Evolutionary conservation across 2,113 vertebrate species (phyloP).

Genomic region (Cheilinus undulatus): DNA sequence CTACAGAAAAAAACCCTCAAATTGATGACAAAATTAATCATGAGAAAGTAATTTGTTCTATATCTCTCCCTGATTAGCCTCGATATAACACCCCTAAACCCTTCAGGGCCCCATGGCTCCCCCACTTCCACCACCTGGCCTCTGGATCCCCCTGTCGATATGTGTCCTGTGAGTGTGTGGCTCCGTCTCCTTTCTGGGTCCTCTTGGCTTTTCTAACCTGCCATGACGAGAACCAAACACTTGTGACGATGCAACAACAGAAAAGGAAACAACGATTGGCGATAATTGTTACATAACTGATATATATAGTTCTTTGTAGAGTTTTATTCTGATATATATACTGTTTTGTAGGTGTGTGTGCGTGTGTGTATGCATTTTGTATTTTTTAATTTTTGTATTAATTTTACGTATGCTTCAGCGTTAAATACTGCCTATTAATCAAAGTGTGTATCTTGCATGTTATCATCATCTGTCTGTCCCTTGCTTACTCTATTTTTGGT

Average conservation of each 20-base stretch:
- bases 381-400: slow-evolving; percentile 84
- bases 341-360: slow-evolving; percentile 85
- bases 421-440: slow-evolving; percentile 85
- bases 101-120: slow-evolving; percentile 72
- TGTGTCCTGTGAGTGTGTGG: slow-evolving; percentile 83
- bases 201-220: slow-evolving; percentile 83
- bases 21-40: slow-evolving; percentile 74
- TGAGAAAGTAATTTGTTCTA: slow-evolving; percentile 71
- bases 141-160: slow-evolving; percentile 80
- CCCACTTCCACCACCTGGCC: slow-evolving; percentile 72
- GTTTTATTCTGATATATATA: slow-evolving; percentile 87
- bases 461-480: slow-evolving; percentile 62
- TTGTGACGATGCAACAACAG: slow-evolving; percentile 78
- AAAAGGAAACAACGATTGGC: slow-evolving; percentile 76
- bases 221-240: slow-evolving; percentile 80
- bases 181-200: slow-evolving; percentile 83
- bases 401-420: slow-evolving; percentile 84
- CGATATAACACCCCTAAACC: slow-evolving; percentile 76
- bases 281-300: slow-evolving; percentile 82
- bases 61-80: slow-evolving; percentile 69
- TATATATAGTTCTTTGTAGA: slow-evolving; percentile 86
- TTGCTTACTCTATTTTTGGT: slow-evolving; percentile 60
- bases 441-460: slow-evolving; percentile 82
- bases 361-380: slow-evolving; percentile 82
- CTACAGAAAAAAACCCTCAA: slow-evolving; percentile 72